Base-by-base conservation (phyloP, 35 echinoderm and acorn worm genomes). In the Ptychodera flava region DNA sequence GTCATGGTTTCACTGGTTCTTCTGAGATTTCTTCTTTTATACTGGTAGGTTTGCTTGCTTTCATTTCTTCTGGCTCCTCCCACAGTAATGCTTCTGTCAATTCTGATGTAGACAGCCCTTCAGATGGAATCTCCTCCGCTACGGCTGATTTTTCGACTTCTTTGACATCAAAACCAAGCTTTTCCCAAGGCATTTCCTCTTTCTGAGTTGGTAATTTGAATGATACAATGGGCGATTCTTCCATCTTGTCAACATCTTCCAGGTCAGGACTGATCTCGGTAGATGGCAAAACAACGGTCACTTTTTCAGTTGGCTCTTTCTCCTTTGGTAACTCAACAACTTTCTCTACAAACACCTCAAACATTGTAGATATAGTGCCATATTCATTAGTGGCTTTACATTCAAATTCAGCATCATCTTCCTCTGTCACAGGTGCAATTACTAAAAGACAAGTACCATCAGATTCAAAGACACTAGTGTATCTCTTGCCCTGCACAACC, bases 371-470 rank as follows among this genome's bases (percentile, higher is more conserved):
- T 52, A 88, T 90, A 37, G 33, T 89, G 22, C 95, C 95, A 78
- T 91, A 75, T 45, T 80, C 82, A 87, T 94, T 97, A 29, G 85
- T 88, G 32, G 95, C 95, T 77, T 91, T 92, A 75, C 92, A 94
- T 30, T 91, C 88, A 90, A 94, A 97, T 27, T 87, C 81, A 31
- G 87, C 92, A 81, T 89, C 85, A 88, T 97, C 95, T 33, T 94
- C 90, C 34, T 93, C 90, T 12, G 92, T 94, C 12, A 92, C 95
- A 64, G 92, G 90, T 12, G 91, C 90, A 35, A 97, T 97, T 37
- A 93, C 78, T 16, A 97, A 81, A 36, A 91, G 83, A 80, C 87
- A 93, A 32, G 89, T 53, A 64, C 95, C 95, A 92, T 92, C 90
- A 83, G 87, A 89, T 34, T 97, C 87, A 78, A 89, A 94, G 35